Evolutionary conservation across 1,140 invertebrate species (phyloP).

Genomic region (Euwallacea fornicatus): DNA sequence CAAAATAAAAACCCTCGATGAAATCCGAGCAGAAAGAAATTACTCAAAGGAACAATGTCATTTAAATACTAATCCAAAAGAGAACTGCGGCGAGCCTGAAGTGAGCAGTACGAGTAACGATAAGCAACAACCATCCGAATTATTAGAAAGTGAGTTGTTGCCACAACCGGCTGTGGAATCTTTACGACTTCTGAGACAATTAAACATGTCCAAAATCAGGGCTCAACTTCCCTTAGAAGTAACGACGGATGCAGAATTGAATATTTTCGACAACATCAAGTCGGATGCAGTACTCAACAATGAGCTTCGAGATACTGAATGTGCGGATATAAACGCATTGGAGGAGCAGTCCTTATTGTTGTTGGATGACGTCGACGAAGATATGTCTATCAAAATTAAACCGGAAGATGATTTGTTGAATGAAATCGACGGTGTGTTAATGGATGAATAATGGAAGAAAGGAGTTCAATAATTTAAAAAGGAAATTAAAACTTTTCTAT

Average conservation of each 20-base stretch:
- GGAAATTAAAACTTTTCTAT: no score
- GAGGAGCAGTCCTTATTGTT: slow-evolving; percentile 45
- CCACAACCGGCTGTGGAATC: no score
- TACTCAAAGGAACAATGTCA: slow-evolving; percentile 3
- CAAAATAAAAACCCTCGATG: slow-evolving; percentile 52
- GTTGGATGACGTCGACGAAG: slow-evolving; percentile 48
- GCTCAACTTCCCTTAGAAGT: not conserved
- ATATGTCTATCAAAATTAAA: slow-evolving; percentile 43
- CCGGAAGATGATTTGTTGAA: slow-evolving; percentile 50
- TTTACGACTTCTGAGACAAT: slow-evolving; percentile 14
- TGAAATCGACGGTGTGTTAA: slow-evolving; percentile 48
- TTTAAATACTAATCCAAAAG: slow-evolving; percentile 18
- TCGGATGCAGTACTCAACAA: not conserved
- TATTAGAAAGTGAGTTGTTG: not conserved
- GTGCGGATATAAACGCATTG: slow-evolving; percentile 34
- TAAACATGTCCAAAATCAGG: slow-evolving; percentile 20
- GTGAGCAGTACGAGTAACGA: slow-evolving; percentile 46
- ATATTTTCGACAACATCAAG: not conserved
- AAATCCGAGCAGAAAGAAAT: slow-evolving; percentile 48
- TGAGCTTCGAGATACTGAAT: not conserved
- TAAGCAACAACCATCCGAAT: not conserved
- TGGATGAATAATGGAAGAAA: slow-evolving; percentile 34
- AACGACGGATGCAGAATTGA: not conserved
- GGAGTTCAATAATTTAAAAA: no score
- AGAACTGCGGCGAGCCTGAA: slow-evolving; percentile 37